phyloP scores from a whole-genome alignment of 2,888 invertebrate species.

The Aricia artaxerxes region DNA sequence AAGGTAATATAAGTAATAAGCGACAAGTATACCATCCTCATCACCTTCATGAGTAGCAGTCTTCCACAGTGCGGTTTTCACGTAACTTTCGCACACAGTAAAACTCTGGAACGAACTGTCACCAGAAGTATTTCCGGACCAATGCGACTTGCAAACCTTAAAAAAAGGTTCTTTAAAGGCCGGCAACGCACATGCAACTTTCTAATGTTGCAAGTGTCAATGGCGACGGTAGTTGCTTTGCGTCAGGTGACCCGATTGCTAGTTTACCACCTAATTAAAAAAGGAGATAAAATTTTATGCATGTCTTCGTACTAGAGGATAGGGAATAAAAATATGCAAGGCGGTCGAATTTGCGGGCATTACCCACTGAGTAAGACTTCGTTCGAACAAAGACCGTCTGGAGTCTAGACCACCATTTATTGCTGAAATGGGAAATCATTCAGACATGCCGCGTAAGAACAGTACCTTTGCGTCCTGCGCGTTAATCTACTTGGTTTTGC shows the following conservation, averaged over 20 bases:
- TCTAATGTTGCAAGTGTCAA: too few relatives aligned
- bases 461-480: neutral
- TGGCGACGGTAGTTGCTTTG: neutral
- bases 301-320: neutral
- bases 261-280: neutral
- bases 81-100: too few relatives aligned
- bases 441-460: conserved; percentile 3
- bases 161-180: too few relatives aligned
- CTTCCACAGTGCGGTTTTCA: too few relatives aligned
- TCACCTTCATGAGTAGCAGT: too few relatives aligned
- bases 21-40: neutral
- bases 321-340: neutral
- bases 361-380: conserved; percentile 14
- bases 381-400: conserved; percentile 24
- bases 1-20: neutral
- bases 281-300: neutral
- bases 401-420: conserved; percentile 17
- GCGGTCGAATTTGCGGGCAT: conserved; percentile 15
- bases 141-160: too few relatives aligned
- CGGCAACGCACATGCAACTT: too few relatives aligned
- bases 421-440: conserved; percentile 28
- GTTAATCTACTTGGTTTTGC: neutral
- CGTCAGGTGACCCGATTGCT: neutral
- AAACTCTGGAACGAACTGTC: too few relatives aligned
- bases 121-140: too few relatives aligned